phyloP scores from a whole-genome alignment of 1,140 invertebrate genomes.

The Drosophila sproati region DNA sequence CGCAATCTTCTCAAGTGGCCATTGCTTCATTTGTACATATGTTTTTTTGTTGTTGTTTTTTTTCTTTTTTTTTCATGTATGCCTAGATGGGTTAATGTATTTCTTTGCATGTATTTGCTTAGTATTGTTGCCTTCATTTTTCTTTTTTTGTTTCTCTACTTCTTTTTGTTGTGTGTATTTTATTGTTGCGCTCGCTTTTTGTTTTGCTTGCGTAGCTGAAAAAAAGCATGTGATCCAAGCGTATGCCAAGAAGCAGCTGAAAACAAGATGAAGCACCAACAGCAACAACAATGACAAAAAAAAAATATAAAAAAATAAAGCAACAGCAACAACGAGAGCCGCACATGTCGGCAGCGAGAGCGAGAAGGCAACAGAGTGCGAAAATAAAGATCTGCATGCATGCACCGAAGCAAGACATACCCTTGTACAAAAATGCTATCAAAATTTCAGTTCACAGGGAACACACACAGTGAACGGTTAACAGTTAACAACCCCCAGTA shows the following conservation, averaged over 20 bases:
- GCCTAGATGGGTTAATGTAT: conserved; percentile 36
- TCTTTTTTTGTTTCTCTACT: background rate
- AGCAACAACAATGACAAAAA: conserved; percentile 4
- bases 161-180: conserved; percentile 6
- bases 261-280: conserved; percentile 15
- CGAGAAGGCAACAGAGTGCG: background rate
- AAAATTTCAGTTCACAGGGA: too few species aligned
- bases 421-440: background rate
- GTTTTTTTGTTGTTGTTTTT: conserved; percentile 6
- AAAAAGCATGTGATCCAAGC: conserved; percentile 78
- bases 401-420: conserved; percentile 8
- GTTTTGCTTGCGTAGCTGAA: conserved; percentile 82
- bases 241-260: conserved; percentile 47
- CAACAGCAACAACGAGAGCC: background rate
- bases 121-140: conserved; percentile 59
- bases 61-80: conserved; percentile 13
- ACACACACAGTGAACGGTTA: too few species aligned
- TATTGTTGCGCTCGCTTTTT: conserved; percentile 67
- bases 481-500: background rate
- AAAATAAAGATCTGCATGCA: background rate
- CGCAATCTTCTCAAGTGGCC: conserved; percentile 48
- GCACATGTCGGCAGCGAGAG: background rate
- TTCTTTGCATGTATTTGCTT: conserved; percentile 64
- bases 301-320: background rate
- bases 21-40: conserved; percentile 18